Percentiles rank a stretch among this genome's conserved stretches.
Evolutionary conservation across 2,888 invertebrate species (phyloP).

Genomic region (Patella caerulea): DNA sequence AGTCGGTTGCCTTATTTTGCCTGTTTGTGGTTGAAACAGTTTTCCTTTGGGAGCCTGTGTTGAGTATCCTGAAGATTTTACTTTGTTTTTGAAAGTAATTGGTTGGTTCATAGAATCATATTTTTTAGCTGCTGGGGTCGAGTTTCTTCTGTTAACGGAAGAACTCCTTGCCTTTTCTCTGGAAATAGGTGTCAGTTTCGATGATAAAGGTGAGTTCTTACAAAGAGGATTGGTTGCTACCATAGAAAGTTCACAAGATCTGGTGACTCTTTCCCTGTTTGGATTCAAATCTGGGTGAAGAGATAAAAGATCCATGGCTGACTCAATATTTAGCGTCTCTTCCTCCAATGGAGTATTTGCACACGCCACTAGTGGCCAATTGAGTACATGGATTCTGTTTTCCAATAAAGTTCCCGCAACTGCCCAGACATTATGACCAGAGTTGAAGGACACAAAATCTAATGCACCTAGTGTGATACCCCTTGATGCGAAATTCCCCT

Average conservation of each 20-base stretch:
- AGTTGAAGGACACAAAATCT: neutral
- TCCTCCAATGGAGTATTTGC: neutral
- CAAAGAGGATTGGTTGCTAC: conserved; percentile 45
- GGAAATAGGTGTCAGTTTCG: conserved; percentile 56
- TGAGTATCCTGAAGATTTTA: conserved; percentile 69
- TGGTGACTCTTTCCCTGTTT: neutral
- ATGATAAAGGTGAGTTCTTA: conserved; percentile 59
- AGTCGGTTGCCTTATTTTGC: conserved; percentile 4
- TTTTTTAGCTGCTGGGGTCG: conserved; percentile 39
- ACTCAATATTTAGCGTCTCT: neutral
- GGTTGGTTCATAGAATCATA: conserved; percentile 53
- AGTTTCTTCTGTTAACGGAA: neutral
- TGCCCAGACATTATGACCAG: conserved; percentile 14
- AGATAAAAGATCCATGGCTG: neutral
- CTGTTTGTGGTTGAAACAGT: conserved; percentile 59
- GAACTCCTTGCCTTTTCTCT: neutral
- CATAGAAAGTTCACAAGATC: conserved; percentile 20
- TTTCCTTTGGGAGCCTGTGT: conserved; percentile 49
- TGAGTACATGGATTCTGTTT: conserved; percentile 28
- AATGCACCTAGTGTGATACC: neutral
- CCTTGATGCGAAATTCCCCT: neutral
- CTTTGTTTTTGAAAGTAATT: conserved; percentile 61
- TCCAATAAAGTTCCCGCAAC: conserved; percentile 36
- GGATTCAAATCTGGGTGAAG: neutral
- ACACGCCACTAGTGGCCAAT: conserved; percentile 19